Evolutionary conservation across 2,113 vertebrate genomes (phyloP).

Genomic region (Pongo pygmaeus): DNA sequence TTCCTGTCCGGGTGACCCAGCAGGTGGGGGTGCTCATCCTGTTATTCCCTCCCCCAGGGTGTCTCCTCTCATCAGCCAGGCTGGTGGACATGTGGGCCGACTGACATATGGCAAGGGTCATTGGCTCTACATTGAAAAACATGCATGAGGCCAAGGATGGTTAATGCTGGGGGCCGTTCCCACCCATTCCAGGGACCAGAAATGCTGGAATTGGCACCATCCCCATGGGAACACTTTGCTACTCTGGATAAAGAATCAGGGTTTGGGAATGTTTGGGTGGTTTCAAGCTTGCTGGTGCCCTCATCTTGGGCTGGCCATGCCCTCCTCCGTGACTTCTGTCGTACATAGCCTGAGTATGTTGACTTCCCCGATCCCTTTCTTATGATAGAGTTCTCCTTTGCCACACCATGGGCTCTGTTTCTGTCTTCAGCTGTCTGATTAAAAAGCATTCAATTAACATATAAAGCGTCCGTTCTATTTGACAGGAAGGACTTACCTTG

Average conservation of each 20-base stretch:
- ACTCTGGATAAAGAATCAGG: not conserved
- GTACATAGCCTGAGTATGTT: not conserved
- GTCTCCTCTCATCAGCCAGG: conserved; percentile 30
- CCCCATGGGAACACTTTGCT: accelerated
- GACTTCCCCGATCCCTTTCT: not conserved
- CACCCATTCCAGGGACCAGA: not conserved
- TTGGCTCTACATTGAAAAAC: not conserved
- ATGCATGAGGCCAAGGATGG: not conserved
- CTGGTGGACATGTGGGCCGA: not conserved
- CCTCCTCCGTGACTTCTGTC: not conserved
- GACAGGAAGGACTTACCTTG: not conserved
- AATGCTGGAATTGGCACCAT: not conserved
- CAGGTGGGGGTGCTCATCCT: accelerated
- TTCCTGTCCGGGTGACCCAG: not conserved
- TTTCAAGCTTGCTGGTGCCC: not conserved
- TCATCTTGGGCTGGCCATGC: not conserved
- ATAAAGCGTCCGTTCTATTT: not conserved
- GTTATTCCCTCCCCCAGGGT: no score
- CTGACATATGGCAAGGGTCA: not conserved
- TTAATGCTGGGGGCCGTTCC: not conserved
- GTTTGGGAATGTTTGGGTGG: not conserved
- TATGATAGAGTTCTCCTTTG: not conserved
- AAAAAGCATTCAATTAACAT: not conserved
- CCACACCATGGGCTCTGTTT: accelerated
- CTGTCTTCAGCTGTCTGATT: not conserved